phyloP scores from a whole-genome alignment of 2,797 vertebrate species.

The Hippocampus kuda region DNA sequence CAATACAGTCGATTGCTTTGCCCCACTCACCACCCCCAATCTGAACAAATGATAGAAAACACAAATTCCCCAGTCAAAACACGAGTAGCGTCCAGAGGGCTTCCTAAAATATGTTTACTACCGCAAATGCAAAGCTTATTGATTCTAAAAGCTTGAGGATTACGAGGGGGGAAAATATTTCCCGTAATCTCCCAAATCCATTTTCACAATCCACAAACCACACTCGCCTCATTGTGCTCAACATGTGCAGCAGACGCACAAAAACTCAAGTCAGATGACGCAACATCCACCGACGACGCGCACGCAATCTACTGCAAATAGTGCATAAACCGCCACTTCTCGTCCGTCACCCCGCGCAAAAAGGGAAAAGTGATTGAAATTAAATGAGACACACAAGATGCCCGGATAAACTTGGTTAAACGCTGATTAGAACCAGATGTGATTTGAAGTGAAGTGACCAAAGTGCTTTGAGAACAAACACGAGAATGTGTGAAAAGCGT shows the following conservation, averaged over 20 bases:
- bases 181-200: conserved; percentile 51
- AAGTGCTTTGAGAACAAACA: conserved; percentile 15
- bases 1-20: not conserved
- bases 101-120: conserved; percentile 27
- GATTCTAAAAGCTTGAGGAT: conserved; percentile 38
- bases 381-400: not conserved
- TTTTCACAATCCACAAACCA: conserved; percentile 32
- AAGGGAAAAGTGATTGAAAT: not conserved
- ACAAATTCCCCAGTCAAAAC: not conserved
- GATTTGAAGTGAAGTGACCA: not conserved
- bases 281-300: conserved; percentile 10
- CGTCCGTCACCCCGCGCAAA: no score
- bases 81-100: not conserved
- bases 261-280: conserved; percentile 8
- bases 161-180: conserved; percentile 42
- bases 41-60: conserved; percentile 9
- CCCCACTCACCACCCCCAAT: conserved; percentile 2
- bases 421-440: not conserved
- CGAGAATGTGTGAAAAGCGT: conserved; percentile 39
- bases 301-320: not conserved
- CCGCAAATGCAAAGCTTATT: conserved; percentile 27
- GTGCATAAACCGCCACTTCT: no score
- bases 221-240: conserved; percentile 38
- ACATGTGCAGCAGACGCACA: conserved; percentile 19
- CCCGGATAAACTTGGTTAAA: not conserved